These are phyloP conservation scores for Oreochromis mossambicus DNA, from an alignment of 2,797 vertebrate genomes.

Conservation along the genomic window DNA sequence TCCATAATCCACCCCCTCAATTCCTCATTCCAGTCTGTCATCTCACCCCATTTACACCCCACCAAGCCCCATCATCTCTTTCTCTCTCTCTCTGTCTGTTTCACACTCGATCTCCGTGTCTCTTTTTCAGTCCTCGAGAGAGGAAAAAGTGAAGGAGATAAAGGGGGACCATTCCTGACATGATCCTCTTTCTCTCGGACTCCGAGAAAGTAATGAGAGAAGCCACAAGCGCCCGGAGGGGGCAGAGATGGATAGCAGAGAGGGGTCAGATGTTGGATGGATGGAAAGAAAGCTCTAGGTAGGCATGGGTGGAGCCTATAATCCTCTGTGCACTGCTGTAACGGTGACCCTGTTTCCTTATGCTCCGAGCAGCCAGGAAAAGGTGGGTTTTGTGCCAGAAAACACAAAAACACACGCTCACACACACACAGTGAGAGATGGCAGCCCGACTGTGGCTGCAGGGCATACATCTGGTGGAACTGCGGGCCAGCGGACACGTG, in stretches of 20 bases:
- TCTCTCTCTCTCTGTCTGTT: not conserved
- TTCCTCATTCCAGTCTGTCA: slow-evolving; percentile 61
- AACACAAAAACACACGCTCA: slow-evolving; percentile 25
- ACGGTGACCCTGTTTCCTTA: slow-evolving; percentile 57
- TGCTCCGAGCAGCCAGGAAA: slow-evolving; percentile 41
- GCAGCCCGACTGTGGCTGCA: slow-evolving; percentile 39
- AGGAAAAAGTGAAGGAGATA: slow-evolving; percentile 21
- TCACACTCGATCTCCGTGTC: slow-evolving; percentile 1
- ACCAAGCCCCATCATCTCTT: slow-evolving; percentile 52
- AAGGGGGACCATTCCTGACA: slow-evolving; percentile 28
- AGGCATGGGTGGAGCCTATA: slow-evolving; percentile 25
- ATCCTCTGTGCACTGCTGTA: slow-evolving; percentile 38
- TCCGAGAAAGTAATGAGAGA: slow-evolving; percentile 46
- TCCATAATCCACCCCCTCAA: slow-evolving; percentile 49
- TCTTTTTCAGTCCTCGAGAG: slow-evolving; percentile 38
- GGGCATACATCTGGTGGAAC: slow-evolving; percentile 73
- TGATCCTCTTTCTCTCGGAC: slow-evolving; percentile 30
- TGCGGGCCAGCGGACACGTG: slow-evolving; percentile 51
- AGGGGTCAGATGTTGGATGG: slow-evolving; percentile 15
- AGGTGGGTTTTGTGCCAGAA: slow-evolving; percentile 49
- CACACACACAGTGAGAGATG: slow-evolving; percentile 40
- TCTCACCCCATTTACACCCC: slow-evolving; percentile 69
- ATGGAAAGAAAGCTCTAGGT: slow-evolving; percentile 19
- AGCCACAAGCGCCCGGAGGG: slow-evolving; percentile 11
- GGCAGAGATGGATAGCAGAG: slow-evolving; percentile 23